Base-by-base conservation (phyloP, 2,113 vertebrate species). In the Dascyllus trimaculatus region DNA sequence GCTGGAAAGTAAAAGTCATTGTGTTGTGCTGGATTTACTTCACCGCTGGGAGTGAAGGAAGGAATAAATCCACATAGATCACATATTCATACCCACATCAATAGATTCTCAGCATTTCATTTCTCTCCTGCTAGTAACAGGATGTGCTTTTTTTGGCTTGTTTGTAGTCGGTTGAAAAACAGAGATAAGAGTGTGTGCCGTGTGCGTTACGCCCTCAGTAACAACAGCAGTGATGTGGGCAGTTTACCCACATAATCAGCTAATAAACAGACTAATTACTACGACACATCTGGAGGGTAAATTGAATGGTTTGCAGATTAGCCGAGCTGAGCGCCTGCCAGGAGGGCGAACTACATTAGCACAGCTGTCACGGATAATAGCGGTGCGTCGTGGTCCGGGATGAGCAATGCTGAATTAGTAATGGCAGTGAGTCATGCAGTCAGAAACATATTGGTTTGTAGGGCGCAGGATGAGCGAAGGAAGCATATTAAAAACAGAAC, bases 281-380 rank as follows among this genome's bases (percentile, higher is more conserved):
- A 14, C 9, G 21, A 57, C 83, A 81, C 89, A 89, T 82, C 86
- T 89, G 84, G 89, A 87, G 85, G 89, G 64, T 59, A 67, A 85
- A 80, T 51, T 69, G 54, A 89, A 82, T 13, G 57, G 67, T 57
- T 74, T 78, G 74, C 65, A 73, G 81, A 90, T 86, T 87, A 89
- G 80, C 26, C 1, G 38, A 62, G 54, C 52, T 56, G 61, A 46
- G 40, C 21, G 38, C 66, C 53, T 81, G 79, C 66, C 72, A 32
- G 57, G 60, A 67, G 82, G 73, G 59, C 4, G 25, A 53, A 58
- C 51, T 38, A 56, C 60, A 70, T 83, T 80, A 78, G 81, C 64
- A 22, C 77, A 84, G 73, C 76, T 75, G 84, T 75, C 52, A 69
- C 5, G 11, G 73, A 78, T 85, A 72, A 88, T 49, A 77, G 63